These are phyloP conservation scores for Excalfactoria chinensis DNA, from an alignment of 2,113 vertebrate genomes.

Conservation along the genomic window DNA sequence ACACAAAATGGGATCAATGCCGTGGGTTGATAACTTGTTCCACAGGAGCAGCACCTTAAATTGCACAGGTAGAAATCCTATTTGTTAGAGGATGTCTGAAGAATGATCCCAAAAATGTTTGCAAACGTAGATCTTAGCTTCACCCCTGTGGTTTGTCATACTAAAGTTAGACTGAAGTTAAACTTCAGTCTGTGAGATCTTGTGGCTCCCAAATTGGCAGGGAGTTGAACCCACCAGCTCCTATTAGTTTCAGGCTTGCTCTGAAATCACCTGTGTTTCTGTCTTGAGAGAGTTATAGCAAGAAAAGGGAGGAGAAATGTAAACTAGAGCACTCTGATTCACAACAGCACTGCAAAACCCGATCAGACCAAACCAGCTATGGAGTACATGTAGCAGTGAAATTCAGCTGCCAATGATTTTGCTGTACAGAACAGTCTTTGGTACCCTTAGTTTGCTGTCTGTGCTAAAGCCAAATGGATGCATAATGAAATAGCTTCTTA, in stretches of 20 bases:
- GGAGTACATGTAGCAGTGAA: slow-evolving; percentile 40
- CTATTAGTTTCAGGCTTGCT: not conserved
- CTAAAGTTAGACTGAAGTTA: not conserved
- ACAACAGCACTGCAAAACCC: slow-evolving; percentile 2
- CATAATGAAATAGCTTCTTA: slow-evolving; percentile 18
- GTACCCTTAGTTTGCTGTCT: slow-evolving; percentile 4
- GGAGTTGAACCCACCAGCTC: not conserved
- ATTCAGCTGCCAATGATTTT: slow-evolving; percentile 27
- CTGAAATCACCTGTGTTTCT: not conserved
- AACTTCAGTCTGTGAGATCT: not conserved
- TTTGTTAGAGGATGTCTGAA: not conserved
- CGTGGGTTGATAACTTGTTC: not conserved
- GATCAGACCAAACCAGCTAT: slow-evolving; percentile 22
- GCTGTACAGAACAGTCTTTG: not conserved
- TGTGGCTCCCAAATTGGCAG: not conserved
- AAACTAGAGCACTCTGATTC: not conserved
- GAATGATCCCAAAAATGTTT: not conserved
- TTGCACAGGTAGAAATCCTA: not conserved
- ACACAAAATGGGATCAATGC: not conserved
- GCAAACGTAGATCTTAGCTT: not conserved
- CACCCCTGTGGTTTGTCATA: not conserved
- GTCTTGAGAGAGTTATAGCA: not conserved
- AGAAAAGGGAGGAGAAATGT: not conserved
- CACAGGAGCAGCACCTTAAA: not conserved
- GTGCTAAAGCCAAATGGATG: not conserved